Evolutionary conservation across 2,113 vertebrate genomes (phyloP), one percentile per base, ranked within the genome.

Genomic region (Xiphophorus hellerii): DNA sequence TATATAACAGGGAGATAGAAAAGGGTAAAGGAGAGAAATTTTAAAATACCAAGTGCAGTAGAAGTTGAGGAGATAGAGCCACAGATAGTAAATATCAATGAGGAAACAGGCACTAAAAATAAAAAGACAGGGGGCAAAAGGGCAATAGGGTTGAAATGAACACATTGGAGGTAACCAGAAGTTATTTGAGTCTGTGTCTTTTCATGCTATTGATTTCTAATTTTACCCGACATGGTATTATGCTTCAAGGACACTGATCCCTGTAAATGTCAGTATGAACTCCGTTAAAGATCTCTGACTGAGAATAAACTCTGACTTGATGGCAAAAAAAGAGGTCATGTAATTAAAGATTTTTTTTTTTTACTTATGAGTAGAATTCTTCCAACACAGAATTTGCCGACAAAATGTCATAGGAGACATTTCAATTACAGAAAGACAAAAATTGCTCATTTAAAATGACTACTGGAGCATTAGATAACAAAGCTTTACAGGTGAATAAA

Each of bases 161-260:
- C 12, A 73, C 29, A 28, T n/a, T 51, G 77, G 31, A 73, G 29
- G 28, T 69, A 27, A 29, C 15, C 5, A 20, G 2, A 72, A 80
- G 66, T 62, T 31, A 44, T 72, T 28, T 65, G 20, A 75, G 68
- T 62, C 54, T 48, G 66, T 39, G 76, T 77, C 70, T 69, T 66
- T 66, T 81, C 54, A 11, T 9, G 39, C 39, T 80, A 80, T 87
- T 70, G 73, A 85, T 82, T 78, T 33, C 62, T 78, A 74, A 80
- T 42, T 48, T 48, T 48, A 48, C 1, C 14, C 5, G 4, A 20
- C 44, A 60, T 37, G n/a, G 42, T 48, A 74, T 69, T 64, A 17
- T 73, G 75, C 83, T 83, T 80, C 70, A 74, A 54, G 60, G 33
- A 14, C 54, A 69, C 64, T 76, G 31, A 31, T 64, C n/a, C 73